Conservation (phyloP, 2,888 invertebrate genomes). For the Fabriciana adippe region DNA sequence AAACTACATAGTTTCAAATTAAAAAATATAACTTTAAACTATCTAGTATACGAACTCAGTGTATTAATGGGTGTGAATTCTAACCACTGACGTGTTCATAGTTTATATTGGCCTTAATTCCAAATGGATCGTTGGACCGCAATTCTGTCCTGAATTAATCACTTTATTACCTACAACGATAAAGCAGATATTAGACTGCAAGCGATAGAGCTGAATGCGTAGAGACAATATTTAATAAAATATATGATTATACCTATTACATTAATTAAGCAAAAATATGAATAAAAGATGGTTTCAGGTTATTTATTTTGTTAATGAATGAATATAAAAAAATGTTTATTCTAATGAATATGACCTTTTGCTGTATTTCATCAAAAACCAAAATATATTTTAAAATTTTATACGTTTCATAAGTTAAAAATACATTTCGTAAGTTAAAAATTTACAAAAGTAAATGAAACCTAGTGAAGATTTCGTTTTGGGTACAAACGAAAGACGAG, state of each 20-base stretch:
- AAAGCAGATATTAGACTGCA: slow-evolving; percentile 40
- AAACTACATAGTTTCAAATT: not conserved
- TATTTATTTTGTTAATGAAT: no score
- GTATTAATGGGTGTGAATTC: slow-evolving; percentile 29
- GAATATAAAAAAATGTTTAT: no score
- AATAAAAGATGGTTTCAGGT: no score
- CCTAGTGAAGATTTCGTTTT: no score
- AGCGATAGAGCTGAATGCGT: not conserved
- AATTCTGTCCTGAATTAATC: slow-evolving; percentile 73
- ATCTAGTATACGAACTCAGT: not conserved
- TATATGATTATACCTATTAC: not conserved
- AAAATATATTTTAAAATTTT: no score
- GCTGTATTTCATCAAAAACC: no score
- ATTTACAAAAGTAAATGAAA: no score
- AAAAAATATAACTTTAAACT: not conserved
- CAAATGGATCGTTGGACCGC: slow-evolving; percentile 69
- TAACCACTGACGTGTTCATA: slow-evolving; percentile 51
- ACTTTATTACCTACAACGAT: slow-evolving; percentile 72
- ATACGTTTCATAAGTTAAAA: no score
- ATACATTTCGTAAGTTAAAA: no score
- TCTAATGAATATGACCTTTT: no score
- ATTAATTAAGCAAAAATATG: not conserved
- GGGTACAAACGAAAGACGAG: no score
- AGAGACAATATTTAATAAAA: not conserved
- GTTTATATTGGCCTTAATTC: slow-evolving; percentile 67